These are phyloP conservation scores for Tupaia tana DNA, from an alignment of 2,113 vertebrate species.

Conservation along the genomic window DNA sequence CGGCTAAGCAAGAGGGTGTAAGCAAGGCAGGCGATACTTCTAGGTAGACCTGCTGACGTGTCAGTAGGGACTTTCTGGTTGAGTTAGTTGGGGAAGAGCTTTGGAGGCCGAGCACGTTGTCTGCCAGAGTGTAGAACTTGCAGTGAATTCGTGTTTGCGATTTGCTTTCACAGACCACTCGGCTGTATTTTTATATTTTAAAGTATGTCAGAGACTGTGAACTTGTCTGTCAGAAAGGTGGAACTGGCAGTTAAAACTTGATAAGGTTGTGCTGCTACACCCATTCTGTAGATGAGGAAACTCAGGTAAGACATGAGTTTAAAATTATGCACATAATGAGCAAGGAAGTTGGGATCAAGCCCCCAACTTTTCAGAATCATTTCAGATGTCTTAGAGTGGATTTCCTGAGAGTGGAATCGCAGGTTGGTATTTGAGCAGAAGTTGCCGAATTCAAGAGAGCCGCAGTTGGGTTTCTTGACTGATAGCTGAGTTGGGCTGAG, in stretches of 20 bases:
- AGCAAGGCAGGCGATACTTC: not conserved
- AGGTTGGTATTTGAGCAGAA: slow-evolving; percentile 13
- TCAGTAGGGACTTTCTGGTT: not conserved
- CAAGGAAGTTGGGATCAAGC: not conserved
- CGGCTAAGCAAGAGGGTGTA: not conserved
- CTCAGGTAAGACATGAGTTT: not conserved
- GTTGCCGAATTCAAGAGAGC: not conserved
- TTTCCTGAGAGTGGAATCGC: no score
- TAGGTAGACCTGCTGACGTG: not conserved
- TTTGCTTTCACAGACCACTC: not conserved
- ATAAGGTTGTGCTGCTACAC: not conserved
- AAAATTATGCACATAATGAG: not conserved
- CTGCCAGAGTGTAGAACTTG: not conserved
- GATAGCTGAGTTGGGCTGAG: not conserved
- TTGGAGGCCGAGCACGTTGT: not conserved
- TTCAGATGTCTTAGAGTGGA: not conserved
- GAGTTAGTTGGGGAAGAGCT: not conserved
- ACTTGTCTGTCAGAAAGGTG: not conserved
- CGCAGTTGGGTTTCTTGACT: not conserved
- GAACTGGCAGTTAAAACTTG: not conserved
- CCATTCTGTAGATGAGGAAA: slow-evolving; percentile 12
- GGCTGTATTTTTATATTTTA: not conserved
- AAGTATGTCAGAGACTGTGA: not conserved
- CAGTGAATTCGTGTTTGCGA: not conserved
- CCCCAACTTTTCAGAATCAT: not conserved